phyloP scores from a whole-genome alignment of 2,888 invertebrate genomes.

The Nephrotoma flavescens region DNA sequence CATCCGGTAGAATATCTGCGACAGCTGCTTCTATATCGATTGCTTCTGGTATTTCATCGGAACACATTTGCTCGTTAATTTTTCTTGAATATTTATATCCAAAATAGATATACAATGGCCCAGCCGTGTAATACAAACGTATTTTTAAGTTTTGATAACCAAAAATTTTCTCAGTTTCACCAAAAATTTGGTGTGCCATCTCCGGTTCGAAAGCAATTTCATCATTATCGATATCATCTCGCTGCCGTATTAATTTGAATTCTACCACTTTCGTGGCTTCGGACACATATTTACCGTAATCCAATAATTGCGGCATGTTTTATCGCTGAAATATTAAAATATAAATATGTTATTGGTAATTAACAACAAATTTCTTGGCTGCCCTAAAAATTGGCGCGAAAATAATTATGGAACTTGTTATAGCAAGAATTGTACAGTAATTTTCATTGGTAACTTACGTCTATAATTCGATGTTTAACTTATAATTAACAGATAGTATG shows the following conservation, averaged over 20 bases:
- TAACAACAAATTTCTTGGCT: neutral
- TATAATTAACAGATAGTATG: neutral
- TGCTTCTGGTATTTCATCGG: conserved; percentile 23
- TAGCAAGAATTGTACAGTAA: neutral
- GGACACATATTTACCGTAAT: conserved; percentile 24
- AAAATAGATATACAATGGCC: conserved; percentile 64
- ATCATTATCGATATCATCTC: conserved; percentile 51
- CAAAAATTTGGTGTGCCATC: conserved; percentile 90
- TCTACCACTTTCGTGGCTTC: conserved; percentile 27
- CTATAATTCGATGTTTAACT: neutral
- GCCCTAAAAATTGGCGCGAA: neutral
- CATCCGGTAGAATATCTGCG: conserved; percentile 51
- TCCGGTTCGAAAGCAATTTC: conserved; percentile 54
- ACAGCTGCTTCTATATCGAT: conserved; percentile 62
- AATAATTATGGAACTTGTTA: neutral
- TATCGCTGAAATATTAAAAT: neutral
- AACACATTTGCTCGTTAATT: conserved; percentile 42
- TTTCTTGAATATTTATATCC: conserved; percentile 54
- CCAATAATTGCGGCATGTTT: conserved; percentile 16
- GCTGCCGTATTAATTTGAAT: conserved; percentile 37
- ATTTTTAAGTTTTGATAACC: conserved; percentile 78
- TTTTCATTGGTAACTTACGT: neutral
- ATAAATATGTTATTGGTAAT: neutral
- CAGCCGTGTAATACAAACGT: conserved; percentile 66
- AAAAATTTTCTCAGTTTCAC: conserved; percentile 83